Percentiles rank a stretch among this genome's conserved stretches.
Conservation (phyloP, 2,113 vertebrate species). For the Psittacara wagleri region DNA sequence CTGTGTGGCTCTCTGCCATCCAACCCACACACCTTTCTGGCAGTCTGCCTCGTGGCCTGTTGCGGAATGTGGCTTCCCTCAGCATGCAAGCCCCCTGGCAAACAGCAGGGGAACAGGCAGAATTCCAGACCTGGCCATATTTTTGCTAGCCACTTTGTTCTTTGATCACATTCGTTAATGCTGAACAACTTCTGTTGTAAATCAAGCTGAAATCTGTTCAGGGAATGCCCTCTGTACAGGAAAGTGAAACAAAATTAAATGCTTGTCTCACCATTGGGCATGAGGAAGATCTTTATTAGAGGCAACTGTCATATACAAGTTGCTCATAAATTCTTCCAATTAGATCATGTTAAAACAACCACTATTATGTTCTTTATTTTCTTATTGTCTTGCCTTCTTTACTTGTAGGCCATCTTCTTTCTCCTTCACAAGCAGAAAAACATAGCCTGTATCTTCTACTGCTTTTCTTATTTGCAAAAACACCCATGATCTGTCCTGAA, state of each 20-base stretch:
- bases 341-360: conserved; percentile 8
- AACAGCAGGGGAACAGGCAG: neutral
- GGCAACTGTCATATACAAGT: neutral
- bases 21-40: conserved; percentile 41
- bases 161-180: conserved; percentile 23
- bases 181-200: neutral
- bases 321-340: conserved; percentile 3
- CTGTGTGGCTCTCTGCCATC: conserved; percentile 57
- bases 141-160: neutral
- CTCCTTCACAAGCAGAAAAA: neutral
- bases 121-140: neutral
- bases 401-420: neutral
- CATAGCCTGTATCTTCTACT: neutral
- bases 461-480: neutral
- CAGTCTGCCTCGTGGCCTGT: neutral
- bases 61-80: conserved; percentile 7
- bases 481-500: neutral
- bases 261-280: neutral
- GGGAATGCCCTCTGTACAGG: neutral
- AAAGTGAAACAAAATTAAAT: neutral
- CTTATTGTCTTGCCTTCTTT: neutral
- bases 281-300: neutral
- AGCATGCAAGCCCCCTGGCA: conserved; percentile 27
- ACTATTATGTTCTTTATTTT: neutral
- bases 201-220: neutral